phyloP scores from a whole-genome alignment of 1,140 invertebrate species.

The Heliothis virescens region DNA sequence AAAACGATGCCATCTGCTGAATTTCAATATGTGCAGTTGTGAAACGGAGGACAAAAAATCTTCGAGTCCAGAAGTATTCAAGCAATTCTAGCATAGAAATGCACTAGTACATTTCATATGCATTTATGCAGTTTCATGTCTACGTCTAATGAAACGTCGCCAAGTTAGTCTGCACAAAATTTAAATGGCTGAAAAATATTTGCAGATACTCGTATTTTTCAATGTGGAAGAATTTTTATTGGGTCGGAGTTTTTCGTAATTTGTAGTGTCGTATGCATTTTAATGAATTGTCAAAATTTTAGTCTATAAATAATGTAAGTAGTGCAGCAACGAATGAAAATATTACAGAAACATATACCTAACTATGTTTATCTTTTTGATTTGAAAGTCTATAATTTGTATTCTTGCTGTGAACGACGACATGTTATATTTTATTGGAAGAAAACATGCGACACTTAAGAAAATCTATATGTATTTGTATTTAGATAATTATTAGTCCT shows the following conservation, averaged over 20 bases:
- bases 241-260: not conserved
- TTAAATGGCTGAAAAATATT: slow-evolving; percentile 47
- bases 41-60: not conserved
- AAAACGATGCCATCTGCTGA: slow-evolving; percentile 1
- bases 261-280: not conserved
- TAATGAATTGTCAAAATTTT: no score
- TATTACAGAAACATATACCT: no score
- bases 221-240: slow-evolving; percentile 19
- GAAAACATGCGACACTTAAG: no score
- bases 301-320: no score
- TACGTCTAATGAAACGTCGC: slow-evolving; percentile 40
- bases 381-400: no score
- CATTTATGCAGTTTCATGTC: slow-evolving; percentile 50
- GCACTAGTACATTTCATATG: slow-evolving; percentile 35
- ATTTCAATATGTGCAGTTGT: slow-evolving; percentile 4
- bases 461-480: no score
- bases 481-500: no score
- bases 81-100: slow-evolving; percentile 39
- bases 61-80: not conserved
- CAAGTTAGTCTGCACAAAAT: slow-evolving; percentile 16
- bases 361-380: no score
- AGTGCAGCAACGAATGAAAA: no score
- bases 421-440: no score
- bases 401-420: no score
- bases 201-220: not conserved